A percentile compares a stretch with the other conserved stretches of the same genome.
Evolutionary conservation across 2,888 invertebrate species (phyloP).

Genomic region (Drosophila ezoana): DNA sequence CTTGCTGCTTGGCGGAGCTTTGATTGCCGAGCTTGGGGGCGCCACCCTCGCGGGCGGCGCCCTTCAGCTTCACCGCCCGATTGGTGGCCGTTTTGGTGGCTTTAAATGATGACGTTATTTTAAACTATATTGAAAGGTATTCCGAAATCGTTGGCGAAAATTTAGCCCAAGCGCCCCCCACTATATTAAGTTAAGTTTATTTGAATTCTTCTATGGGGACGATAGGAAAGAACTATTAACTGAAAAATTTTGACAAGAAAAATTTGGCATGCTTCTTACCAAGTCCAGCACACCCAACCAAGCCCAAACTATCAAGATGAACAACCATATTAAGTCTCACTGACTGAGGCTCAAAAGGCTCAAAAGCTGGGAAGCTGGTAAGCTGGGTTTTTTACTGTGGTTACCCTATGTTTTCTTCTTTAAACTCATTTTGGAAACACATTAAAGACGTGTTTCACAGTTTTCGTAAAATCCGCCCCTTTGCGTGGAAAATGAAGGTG

Average conservation of each 20-base stretch:
- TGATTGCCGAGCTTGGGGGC: conserved; percentile 10
- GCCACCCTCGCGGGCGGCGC: conserved; percentile 29
- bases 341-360: too few relatives aligned
- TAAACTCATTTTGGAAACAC: too few relatives aligned
- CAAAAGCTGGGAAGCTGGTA: too few relatives aligned
- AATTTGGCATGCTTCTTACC: conserved; percentile 17
- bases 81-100: conserved; percentile 27
- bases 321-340: too few relatives aligned
- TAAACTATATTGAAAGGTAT: conserved; percentile 1
- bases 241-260: conserved; percentile 34
- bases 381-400: too few relatives aligned
- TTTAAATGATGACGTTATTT: conserved; percentile 4
- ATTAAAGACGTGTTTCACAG: too few relatives aligned
- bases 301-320: too few relatives aligned
- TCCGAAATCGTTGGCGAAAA: conserved; percentile 16
- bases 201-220: conserved; percentile 10
- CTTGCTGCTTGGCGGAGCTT: neutral
- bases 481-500: too few relatives aligned
- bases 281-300: neutral
- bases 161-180: conserved; percentile 18
- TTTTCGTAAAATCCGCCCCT: too few relatives aligned
- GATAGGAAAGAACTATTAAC: conserved; percentile 6
- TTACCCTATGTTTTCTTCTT: too few relatives aligned
- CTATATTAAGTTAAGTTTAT: neutral
- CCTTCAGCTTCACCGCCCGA: conserved; percentile 34